These are phyloP conservation scores for Panurus biarmicus DNA, from an alignment of 2,113 vertebrate genomes.

Conservation along the genomic window DNA sequence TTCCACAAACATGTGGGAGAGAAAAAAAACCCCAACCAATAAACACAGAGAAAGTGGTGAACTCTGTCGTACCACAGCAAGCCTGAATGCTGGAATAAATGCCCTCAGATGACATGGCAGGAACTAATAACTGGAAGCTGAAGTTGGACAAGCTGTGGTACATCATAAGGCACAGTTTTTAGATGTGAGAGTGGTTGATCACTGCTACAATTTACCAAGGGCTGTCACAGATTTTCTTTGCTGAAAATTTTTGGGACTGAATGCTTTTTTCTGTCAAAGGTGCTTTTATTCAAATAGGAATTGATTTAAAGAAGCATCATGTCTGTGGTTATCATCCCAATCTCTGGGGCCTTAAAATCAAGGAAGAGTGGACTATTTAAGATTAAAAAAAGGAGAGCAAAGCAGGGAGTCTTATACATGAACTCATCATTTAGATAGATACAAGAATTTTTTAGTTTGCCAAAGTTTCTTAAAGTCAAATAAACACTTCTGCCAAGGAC, in stretches of 20 bases:
- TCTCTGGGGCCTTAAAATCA: neutral
- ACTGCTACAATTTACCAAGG: neutral
- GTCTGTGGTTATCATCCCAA: neutral
- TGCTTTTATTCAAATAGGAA: neutral
- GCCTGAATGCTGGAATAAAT: neutral
- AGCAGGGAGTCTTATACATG: neutral
- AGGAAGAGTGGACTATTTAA: neutral
- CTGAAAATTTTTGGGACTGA: neutral
- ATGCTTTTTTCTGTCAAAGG: neutral
- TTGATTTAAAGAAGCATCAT: neutral
- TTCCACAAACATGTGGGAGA: neutral
- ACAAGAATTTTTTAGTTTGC: neutral
- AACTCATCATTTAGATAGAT: neutral
- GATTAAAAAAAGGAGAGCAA: neutral
- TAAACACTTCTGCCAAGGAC: neutral
- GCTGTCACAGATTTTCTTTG: neutral
- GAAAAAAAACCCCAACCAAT: neutral
- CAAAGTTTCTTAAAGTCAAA: neutral
- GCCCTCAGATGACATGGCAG: neutral
- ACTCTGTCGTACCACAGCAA: neutral
- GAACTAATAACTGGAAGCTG: neutral
- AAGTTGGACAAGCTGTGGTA: neutral
- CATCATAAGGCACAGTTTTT: neutral
- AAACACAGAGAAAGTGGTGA: neutral
- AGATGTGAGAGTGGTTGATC: neutral